A percentile compares a stretch with the other conserved stretches of the same genome.
Evolutionary conservation across 1,140 invertebrate genomes (phyloP).

Genomic region (Polyergus mexicanus): DNA sequence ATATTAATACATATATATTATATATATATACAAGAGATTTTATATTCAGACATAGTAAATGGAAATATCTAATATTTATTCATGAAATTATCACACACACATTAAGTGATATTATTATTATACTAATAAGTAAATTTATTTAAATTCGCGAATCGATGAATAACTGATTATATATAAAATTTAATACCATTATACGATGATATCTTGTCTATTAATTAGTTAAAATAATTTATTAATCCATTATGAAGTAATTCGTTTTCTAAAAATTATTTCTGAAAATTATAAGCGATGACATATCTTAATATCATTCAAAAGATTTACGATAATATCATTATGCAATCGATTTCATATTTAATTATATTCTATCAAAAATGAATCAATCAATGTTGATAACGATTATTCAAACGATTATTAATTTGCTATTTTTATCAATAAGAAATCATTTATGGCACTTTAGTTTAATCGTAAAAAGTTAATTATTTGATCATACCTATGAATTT

Average conservation of each 20-base stretch:
- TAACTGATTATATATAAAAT: slow-evolving; percentile 14
- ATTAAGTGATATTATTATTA: background rate
- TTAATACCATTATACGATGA: slow-evolving; percentile 13
- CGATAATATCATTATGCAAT: background rate
- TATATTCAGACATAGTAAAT: background rate
- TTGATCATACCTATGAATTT: background rate
- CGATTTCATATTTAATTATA: background rate
- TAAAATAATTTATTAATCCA: slow-evolving; percentile 20
- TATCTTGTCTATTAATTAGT: slow-evolving; percentile 16
- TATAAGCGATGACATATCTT: background rate
- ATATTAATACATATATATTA: background rate
- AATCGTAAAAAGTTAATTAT: background rate
- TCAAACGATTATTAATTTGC: background rate
- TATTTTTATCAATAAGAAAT: slow-evolving; percentile 13
- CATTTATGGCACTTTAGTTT: background rate
- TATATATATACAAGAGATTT: background rate
- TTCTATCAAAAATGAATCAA: background rate
- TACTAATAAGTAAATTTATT: slow-evolving; percentile 1
- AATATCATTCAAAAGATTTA: background rate
- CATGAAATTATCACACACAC: slow-evolving; percentile 23
- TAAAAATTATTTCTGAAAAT: background rate
- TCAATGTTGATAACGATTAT: background rate
- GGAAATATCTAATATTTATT: slow-evolving; percentile 45
- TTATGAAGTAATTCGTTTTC: background rate
- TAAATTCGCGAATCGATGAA: slow-evolving; percentile 27